Evolutionary conservation across 2,888 invertebrate species (phyloP).

Genomic region (Aricia artaxerxes): DNA sequence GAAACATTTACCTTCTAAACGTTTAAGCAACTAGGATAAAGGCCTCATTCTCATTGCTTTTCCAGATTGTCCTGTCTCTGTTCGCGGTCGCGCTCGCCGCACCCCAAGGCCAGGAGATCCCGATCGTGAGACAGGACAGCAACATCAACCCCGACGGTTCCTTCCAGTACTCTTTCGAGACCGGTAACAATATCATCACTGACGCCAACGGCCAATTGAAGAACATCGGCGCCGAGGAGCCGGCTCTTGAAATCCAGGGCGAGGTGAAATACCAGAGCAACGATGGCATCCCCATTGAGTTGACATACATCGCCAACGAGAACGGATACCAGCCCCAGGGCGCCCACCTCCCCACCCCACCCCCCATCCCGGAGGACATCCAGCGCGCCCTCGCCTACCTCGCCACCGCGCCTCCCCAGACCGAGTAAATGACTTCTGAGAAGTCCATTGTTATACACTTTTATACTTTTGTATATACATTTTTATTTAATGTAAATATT

Average conservation of each 20-base stretch:
- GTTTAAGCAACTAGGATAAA: no score
- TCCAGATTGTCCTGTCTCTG: conserved; percentile 67
- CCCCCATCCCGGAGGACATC: conserved; percentile 85
- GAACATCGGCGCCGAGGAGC: conserved; percentile 77
- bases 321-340: conserved; percentile 85
- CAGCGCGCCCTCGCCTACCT: conserved; percentile 83
- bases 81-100: conserved; percentile 65
- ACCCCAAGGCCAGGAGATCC: conserved; percentile 64
- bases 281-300: conserved; percentile 80
- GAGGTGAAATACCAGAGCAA: conserved; percentile 83
- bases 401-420: conserved; percentile 82
- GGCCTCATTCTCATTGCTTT: conserved; percentile 30
- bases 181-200: conserved; percentile 83
- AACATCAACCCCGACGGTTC: conserved; percentile 81
- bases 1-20: no score
- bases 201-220: conserved; percentile 79
- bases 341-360: conserved; percentile 82
- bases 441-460: conserved; percentile 30
- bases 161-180: conserved; percentile 81
- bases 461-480: conserved; percentile 38
- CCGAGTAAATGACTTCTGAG: conserved; percentile 40
- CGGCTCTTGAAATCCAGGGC: conserved; percentile 80
- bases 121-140: conserved; percentile 78
- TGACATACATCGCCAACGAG: conserved; percentile 85
- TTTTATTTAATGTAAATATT: conserved; percentile 42